Conservation (phyloP, 2,888 invertebrate genomes). For the Cyaniris semiargus region DNA sequence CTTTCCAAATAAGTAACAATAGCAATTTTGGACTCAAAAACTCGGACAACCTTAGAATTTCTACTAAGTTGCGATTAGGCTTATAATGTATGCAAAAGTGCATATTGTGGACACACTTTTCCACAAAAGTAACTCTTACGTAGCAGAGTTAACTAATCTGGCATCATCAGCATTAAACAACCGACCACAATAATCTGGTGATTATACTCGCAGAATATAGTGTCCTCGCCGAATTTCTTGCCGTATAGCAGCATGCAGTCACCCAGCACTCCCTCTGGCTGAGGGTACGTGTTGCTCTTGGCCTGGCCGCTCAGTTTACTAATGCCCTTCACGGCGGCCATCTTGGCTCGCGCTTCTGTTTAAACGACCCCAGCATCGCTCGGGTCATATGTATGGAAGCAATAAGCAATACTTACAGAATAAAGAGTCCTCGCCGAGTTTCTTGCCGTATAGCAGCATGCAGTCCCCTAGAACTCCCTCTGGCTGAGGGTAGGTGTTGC, state of each 20-base stretch:
- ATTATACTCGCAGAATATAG: conserved; percentile 90
- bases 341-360: conserved; percentile 93
- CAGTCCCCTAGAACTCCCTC: conserved; percentile 98
- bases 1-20: no score
- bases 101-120: no score
- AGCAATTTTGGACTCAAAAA: no score
- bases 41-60: no score
- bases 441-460: conserved; percentile 96
- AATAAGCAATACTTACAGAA: conserved; percentile 84
- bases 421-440: conserved; percentile 95
- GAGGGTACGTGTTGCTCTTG: conserved; percentile 98
- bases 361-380: neutral
- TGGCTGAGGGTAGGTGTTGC: conserved; percentile 98
- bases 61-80: no score
- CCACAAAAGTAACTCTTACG: no score
- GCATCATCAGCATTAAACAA: no score
- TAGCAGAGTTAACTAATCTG: neutral
- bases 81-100: no score
- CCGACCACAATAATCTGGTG: no score
- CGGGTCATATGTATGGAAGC: neutral
- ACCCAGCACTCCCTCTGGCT: conserved; percentile 98
- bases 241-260: conserved; percentile 98
- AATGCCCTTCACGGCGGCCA: conserved; percentile 97
- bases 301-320: conserved; percentile 98
- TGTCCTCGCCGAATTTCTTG: conserved; percentile 96